Percentiles rank a stretch among this genome's conserved stretches.
Conservation (phyloP, 30 jellyfish, hydroid and myxozoan genomes). For the Phacellophora camtschatica region DNA sequence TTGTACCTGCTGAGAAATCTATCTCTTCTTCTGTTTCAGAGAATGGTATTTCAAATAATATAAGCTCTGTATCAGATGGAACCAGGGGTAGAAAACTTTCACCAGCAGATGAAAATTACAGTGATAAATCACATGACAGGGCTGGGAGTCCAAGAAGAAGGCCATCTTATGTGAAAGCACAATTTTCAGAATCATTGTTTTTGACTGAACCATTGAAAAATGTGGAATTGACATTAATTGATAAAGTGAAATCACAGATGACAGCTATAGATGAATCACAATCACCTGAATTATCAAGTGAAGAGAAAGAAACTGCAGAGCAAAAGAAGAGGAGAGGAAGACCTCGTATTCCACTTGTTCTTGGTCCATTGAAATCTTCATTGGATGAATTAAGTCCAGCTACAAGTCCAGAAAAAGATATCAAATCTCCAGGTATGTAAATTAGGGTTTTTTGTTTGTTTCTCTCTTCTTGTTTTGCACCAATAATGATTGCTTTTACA, state of each 20-base stretch:
- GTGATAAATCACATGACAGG: conserved; percentile 37
- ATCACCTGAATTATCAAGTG: conserved; percentile 16
- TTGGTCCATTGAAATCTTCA: conserved; percentile 50
- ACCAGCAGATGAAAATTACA: background rate
- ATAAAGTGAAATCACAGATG: background rate
- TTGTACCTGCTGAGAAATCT: background rate
- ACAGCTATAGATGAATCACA: conserved; percentile 15
- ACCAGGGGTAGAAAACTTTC: conserved; percentile 46
- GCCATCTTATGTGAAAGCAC: conserved; percentile 90
- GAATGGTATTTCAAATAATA: conserved; percentile 34
- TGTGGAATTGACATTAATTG: background rate
- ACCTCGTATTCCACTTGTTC: conserved; percentile 66
- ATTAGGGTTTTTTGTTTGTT: too few relatives aligned
- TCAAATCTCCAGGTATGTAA: conserved; percentile 35
- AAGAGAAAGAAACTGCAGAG: conserved; percentile 28
- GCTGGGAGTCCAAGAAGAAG: conserved; percentile 88
- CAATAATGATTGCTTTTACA: too few relatives aligned
- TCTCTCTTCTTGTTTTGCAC: too few relatives aligned
- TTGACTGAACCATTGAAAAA: conserved; percentile 28
- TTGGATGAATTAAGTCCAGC: conserved; percentile 13
- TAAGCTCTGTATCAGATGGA: conserved; percentile 2
- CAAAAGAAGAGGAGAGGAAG: conserved; percentile 50
- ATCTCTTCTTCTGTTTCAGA: background rate
- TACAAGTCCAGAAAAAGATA: background rate
- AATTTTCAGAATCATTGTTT: conserved; percentile 52